phyloP scores from a whole-genome alignment of 2,797 vertebrate genomes.

The Percopsis omiscomaycus region DNA sequence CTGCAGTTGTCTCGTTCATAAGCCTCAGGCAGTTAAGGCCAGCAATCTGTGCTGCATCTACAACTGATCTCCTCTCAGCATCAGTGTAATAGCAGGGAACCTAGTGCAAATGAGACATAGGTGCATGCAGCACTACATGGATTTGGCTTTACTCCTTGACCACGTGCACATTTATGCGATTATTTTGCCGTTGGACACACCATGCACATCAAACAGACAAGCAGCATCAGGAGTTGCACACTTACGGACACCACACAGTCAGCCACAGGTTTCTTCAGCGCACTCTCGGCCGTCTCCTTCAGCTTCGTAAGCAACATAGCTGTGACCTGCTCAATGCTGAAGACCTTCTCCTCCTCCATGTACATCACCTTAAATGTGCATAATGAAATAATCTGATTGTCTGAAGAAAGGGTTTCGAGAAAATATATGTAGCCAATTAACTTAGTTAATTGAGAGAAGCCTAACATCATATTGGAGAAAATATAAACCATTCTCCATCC shows the following conservation, averaged over 20 bases:
- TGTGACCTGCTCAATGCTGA: conserved; percentile 91
- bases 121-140: not conserved
- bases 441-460: not conserved
- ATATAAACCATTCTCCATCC: too few relatives aligned
- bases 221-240: conserved; percentile 40
- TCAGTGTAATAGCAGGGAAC: conserved; percentile 96
- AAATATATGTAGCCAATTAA: not conserved
- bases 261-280: conserved; percentile 94
- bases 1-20: conserved; percentile 97
- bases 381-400: not conserved
- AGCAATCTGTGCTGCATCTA: conserved; percentile 96
- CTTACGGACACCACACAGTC: conserved; percentile 98
- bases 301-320: conserved; percentile 97
- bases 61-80: conserved; percentile 92
- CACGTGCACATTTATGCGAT: not conserved
- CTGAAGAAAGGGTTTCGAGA: not conserved
- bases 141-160: too few relatives aligned
- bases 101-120: conserved; percentile 63
- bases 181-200: not conserved
- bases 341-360: conserved; percentile 95
- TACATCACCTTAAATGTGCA: conserved; percentile 84
- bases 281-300: conserved; percentile 94
- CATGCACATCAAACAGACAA: not conserved
- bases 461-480: too few relatives aligned
- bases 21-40: conserved; percentile 94